Conservation (phyloP, 2,113 vertebrate species). For the Fregata magnificens region DNA sequence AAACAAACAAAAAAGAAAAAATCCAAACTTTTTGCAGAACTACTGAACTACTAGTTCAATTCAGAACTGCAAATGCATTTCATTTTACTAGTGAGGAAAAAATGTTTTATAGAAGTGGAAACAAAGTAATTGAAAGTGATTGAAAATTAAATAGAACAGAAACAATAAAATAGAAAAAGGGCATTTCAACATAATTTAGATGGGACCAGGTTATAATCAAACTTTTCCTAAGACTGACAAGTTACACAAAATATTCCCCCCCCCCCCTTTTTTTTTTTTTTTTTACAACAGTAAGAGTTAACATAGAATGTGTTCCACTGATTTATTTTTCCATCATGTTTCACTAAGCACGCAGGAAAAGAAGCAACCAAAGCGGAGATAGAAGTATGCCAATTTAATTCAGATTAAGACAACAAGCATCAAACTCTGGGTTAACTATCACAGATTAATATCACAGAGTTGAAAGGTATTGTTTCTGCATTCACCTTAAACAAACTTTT, state of each 20-base stretch:
- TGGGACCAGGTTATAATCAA: not conserved
- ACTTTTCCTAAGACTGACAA: not conserved
- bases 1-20: not conserved
- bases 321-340: not conserved
- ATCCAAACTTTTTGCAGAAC: not conserved
- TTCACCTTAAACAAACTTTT: not conserved
- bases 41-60: not conserved
- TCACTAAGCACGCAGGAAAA: not conserved
- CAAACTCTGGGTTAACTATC: not conserved
- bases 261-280: not conserved
- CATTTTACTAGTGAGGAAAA: not conserved
- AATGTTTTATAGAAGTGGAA: not conserved
- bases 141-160: not conserved
- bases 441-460: not conserved
- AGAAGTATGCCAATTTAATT: not conserved
- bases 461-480: not conserved
- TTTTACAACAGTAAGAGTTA: not conserved
- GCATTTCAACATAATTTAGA: not conserved
- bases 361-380: not conserved
- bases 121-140: not conserved
- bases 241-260: not conserved
- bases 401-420: not conserved
- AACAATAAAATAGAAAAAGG: not conserved
- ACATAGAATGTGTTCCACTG: not conserved
- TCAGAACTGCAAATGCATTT: not conserved